phyloP scores from a whole-genome alignment of 2,113 vertebrate genomes.

The Corapipo altera region DNA sequence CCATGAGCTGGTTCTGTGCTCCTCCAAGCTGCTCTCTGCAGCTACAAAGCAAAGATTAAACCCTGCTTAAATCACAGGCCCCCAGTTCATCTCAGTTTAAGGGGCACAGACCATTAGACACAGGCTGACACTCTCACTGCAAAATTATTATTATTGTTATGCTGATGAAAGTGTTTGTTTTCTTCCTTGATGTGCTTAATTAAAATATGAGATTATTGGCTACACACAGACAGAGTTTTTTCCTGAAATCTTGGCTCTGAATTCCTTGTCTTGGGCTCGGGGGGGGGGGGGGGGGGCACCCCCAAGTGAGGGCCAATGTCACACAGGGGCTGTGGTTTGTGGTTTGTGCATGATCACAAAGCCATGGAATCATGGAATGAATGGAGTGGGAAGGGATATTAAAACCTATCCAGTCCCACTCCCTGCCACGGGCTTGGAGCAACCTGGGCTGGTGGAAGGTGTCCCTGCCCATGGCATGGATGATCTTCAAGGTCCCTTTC shows the following conservation, averaged over 20 bases:
- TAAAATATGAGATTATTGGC: not conserved
- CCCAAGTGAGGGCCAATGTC: not conserved
- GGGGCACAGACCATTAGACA: not conserved
- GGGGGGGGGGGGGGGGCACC: not conserved
- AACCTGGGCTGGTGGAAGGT: not conserved
- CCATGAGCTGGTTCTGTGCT: not conserved
- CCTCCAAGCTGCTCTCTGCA: not conserved
- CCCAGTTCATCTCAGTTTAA: not conserved
- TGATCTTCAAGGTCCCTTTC: not conserved
- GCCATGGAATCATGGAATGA: not conserved
- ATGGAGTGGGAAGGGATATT: not conserved
- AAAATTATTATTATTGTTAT: not conserved
- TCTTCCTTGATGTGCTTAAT: not conserved
- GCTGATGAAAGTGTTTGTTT: not conserved
- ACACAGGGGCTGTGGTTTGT: not conserved
- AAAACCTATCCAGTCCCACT: not conserved
- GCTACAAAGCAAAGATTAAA: not conserved
- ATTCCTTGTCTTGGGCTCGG: not conserved
- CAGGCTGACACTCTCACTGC: not conserved
- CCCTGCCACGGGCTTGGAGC: not conserved
- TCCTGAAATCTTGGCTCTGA: not conserved
- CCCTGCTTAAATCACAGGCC: not conserved
- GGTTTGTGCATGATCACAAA: not conserved
- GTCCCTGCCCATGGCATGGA: not conserved
- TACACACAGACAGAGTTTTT: not conserved